Base-by-base conservation (phyloP, 2,888 invertebrate genomes). In the Cosmia pyralina region DNA sequence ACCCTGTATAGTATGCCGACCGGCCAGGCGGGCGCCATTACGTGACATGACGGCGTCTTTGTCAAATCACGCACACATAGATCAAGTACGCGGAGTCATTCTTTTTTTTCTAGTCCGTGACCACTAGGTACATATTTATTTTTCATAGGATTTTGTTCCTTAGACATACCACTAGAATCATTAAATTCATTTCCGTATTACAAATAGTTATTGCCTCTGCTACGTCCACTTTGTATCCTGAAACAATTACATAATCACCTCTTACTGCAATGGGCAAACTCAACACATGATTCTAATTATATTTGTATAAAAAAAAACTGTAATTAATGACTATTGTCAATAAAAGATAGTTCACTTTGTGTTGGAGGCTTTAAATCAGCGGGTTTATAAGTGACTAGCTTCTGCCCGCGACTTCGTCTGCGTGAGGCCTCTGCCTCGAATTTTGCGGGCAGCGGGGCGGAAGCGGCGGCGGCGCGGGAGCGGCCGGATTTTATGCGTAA, bases 291-390 rank as follows among this genome's bases (percentile, higher is more conserved):
- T 57, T 17, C 34, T 48, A 58, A 62, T 67, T 44, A 46, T 8
- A 65, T 41, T 62, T 41, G 41, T 58, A 17, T 34, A 10, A 1
- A 77, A 28, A 76, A 77, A 77, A 77, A 77, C 62, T 52, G 0
- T 38, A 58, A 53, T 63, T 7, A 53, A 67, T 34, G 13, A 48
- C 66, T 41, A 63, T 71, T 77, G 62, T 63, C 34, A 22, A 53
- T 50, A 34, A n/a, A 48, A 55, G 1, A 77, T 66, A 60, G 77
- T 62, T 77, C 77, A 71, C 52, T 77, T 71, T 71, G 22, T 13
- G n/a, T 34, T 19, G 17, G 28, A 3, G 65, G 1, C 1, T 4
- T 41, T 34, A 66, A 66, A 58, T 2, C n/a, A 66, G 69, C 62
- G 59, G 11, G 2, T 55, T 73, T 19, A 57, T 28, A 22, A 28